Percentiles rank a stretch among this genome's conserved stretches.
Conservation (phyloP, 2,888 invertebrate species). For the Diogma glabrata region DNA sequence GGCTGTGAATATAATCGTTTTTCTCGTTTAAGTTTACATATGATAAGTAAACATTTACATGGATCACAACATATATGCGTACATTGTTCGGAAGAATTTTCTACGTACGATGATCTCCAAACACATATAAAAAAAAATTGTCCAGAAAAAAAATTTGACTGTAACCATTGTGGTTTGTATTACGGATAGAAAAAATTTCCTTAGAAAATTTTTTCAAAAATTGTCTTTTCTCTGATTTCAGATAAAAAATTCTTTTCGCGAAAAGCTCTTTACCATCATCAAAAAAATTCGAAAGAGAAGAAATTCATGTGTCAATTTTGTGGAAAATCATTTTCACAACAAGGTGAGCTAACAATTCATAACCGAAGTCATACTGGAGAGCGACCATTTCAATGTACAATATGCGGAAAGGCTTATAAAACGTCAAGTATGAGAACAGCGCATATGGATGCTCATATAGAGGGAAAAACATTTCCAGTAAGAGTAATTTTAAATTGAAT, state of each 20-base stretch:
- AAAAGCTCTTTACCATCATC: slow-evolving; percentile 14
- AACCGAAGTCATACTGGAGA: slow-evolving; percentile 87
- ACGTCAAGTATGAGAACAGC: slow-evolving; percentile 94
- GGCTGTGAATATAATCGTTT: slow-evolving; percentile 16
- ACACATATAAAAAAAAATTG: slow-evolving; percentile 13
- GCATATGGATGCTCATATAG: slow-evolving; percentile 85
- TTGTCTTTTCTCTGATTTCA: too few relatives aligned
- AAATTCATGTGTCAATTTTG: slow-evolving; percentile 14
- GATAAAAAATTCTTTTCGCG: slow-evolving; percentile 17
- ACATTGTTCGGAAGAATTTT: slow-evolving; percentile 12
- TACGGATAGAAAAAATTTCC: background rate
- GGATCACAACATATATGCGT: slow-evolving; percentile 9
- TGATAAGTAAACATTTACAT: slow-evolving; percentile 15
- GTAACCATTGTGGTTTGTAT: slow-evolving; percentile 16
- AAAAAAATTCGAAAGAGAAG: slow-evolving; percentile 12
- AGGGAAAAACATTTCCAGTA: slow-evolving; percentile 15
- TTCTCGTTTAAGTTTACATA: slow-evolving; percentile 14
- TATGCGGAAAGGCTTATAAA: slow-evolving; percentile 87
- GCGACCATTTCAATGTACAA: slow-evolving; percentile 88
- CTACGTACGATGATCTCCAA: slow-evolving; percentile 15
- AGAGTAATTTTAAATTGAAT: background rate
- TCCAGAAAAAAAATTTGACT: slow-evolving; percentile 14
- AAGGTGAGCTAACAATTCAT: slow-evolving; percentile 83
- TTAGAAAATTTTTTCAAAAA: background rate
- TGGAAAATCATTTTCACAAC: slow-evolving; percentile 14